A percentile compares a stretch with the other conserved stretches of the same genome.
These are phyloP conservation scores for Disparrhopalites patrizii DNA, from an alignment of 2,888 invertebrate genomes.

Conservation along the genomic window DNA sequence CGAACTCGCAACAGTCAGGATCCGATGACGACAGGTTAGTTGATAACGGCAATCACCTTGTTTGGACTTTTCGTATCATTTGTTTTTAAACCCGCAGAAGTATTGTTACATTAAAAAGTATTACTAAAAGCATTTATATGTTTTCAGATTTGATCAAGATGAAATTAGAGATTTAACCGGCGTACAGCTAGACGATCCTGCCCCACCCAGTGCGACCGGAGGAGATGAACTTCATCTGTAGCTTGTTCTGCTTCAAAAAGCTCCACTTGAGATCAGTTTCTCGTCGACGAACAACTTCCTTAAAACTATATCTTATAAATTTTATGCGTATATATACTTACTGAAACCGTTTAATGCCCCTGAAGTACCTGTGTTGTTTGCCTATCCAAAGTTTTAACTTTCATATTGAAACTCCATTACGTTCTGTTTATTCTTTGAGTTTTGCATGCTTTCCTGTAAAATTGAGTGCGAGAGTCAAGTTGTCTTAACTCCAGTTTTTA, in stretches of 20 bases:
- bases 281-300: slow-evolving; percentile 11
- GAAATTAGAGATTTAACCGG: slow-evolving; percentile 85
- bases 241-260: slow-evolving; percentile 27
- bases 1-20: slow-evolving; percentile 58
- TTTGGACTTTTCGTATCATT: not conserved
- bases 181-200: slow-evolving; percentile 59
- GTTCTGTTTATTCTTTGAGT: not conserved
- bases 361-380: slow-evolving; percentile 28
- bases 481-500: slow-evolving; percentile 6
- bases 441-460: not conserved
- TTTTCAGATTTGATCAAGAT: slow-evolving; percentile 65
- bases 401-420: not conserved
- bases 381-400: slow-evolving; percentile 21
- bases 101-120: slow-evolving; percentile 4
- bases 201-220: slow-evolving; percentile 39
- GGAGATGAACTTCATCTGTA: slow-evolving; percentile 48
- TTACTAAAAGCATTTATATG: not conserved
- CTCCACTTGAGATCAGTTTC: slow-evolving; percentile 13
- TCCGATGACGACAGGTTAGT: slow-evolving; percentile 52
- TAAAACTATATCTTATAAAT: slow-evolving; percentile 6
- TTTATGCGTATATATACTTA: slow-evolving; percentile 12
- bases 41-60: not conserved
- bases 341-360: slow-evolving; percentile 5
- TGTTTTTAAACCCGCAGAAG: not conserved
- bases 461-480: slow-evolving; percentile 1